These are phyloP conservation scores for Hucho hucho DNA, from an alignment of 2,113 vertebrate species.

Conservation along the genomic window DNA sequence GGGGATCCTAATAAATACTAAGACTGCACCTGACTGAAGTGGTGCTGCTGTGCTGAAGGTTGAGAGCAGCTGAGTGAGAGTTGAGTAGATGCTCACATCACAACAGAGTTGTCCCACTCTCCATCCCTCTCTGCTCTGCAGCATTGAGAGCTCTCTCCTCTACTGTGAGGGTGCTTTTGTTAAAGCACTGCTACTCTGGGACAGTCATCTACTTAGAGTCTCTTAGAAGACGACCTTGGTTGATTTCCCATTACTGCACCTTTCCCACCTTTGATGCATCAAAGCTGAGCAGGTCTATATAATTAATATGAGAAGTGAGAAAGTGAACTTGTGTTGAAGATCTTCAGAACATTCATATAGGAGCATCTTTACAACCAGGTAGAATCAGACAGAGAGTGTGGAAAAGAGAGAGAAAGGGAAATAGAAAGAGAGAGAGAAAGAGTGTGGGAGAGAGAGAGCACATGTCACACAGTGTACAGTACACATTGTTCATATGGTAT, in stretches of 20 bases:
- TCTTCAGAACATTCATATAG: too few species aligned
- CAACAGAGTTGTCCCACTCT: not conserved
- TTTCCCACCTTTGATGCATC: not conserved
- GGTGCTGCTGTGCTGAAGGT: not conserved
- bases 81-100: not conserved
- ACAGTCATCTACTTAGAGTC: too few species aligned
- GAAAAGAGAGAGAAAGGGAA: not conserved
- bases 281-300: not conserved
- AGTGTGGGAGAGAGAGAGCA: too few species aligned
- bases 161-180: not conserved
- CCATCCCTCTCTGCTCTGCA: not conserved
- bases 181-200: not conserved
- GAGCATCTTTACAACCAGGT: too few species aligned
- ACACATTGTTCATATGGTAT: not conserved
- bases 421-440: not conserved
- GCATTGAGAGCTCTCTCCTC: not conserved
- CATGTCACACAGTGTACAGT: not conserved
- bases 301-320: not conserved
- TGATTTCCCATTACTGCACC: not conserved
- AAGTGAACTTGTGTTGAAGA: too few species aligned
- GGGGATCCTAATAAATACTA: too few species aligned
- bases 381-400: not conserved
- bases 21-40: not conserved
- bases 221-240: too few species aligned
- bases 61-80: not conserved